Evolutionary conservation across 2,113 vertebrate genomes (phyloP), one percentile per base, ranked within the genome.

Genomic region (Actenoides lindsayi): DNA sequence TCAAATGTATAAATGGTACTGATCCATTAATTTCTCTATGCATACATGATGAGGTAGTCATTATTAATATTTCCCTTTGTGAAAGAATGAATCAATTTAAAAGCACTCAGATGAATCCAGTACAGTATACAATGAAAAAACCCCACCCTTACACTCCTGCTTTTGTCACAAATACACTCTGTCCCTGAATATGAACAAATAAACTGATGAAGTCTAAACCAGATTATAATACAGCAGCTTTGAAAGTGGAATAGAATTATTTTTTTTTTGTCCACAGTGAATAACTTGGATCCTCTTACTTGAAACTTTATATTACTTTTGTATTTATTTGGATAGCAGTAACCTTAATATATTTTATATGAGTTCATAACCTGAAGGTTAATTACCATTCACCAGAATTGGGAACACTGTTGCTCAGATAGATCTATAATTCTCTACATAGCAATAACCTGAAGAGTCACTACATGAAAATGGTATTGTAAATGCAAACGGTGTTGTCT

Each of bases 241-340:
- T 64, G 30, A 56, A 60, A 85, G 27, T 54, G 2, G 25, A 78
- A 39, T n/a, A 62, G 35, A 60, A 39, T 19, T 19, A 12, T 60
- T 23, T 73, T 60, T 91, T 63, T 85, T 51, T 51, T 67, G 33
- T 65, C 25, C 41, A 46, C 21, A 37, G 24, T 50, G 44, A 83
- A 53, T n/a, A 82, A 21, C 18, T 77, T 65, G n/a, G 28, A 77
- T 74, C 10, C 15, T 83, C 54, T 83, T 53, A n/a, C 17, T 13
- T 54, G 92, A 93, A 83, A 64, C 35, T 62, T 93, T 42, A 79
- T 76, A 90, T 81, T 73, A 18, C 27, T 86, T 79, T 83, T 12
- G 44, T 62, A 86, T 88, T 95, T 94, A 88, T 85, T 90, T 88
- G 62, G 74, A 28, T 88, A 92, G 87, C 51, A 73, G 56, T 65